These are phyloP conservation scores for Gastrophysa polygoni DNA, from an alignment of 2,888 invertebrate genomes.

Conservation along the genomic window DNA sequence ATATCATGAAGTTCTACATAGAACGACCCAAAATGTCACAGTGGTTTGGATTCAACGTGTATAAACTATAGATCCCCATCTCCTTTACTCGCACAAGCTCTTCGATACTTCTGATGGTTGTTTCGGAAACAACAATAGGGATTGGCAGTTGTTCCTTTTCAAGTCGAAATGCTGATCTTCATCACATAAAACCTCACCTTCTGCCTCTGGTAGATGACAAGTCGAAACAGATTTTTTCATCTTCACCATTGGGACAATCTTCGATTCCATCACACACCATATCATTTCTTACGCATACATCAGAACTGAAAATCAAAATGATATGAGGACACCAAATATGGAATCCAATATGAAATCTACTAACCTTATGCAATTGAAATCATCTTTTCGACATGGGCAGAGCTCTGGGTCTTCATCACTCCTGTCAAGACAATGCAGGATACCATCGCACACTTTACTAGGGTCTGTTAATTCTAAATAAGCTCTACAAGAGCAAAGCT, in stretches of 20 bases:
- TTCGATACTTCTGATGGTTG: no score
- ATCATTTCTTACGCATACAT: conserved; percentile 72
- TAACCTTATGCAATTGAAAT: conserved; percentile 63
- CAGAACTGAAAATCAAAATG: conserved; percentile 52
- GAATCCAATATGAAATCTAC: conserved; percentile 18
- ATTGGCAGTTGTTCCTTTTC: no score
- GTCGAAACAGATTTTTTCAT: conserved; percentile 70
- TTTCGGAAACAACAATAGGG: no score
- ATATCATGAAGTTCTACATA: no score
- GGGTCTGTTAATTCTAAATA: conserved; percentile 73
- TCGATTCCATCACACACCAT: conserved; percentile 76
- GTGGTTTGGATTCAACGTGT: no score
- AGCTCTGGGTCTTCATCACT: conserved; percentile 73
- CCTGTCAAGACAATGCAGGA: conserved; percentile 76
- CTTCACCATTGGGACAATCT: conserved; percentile 78
- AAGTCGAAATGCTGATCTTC: no score
- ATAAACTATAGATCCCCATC: no score
- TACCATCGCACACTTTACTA: conserved; percentile 75
- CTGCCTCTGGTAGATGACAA: conserved; percentile 50
- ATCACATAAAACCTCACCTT: conserved; percentile 14
- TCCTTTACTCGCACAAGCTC: no score
- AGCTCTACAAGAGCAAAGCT: conserved; percentile 66
- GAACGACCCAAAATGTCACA: no score
- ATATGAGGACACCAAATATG: no score
- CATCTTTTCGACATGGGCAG: conserved; percentile 66